Conservation (phyloP, 2,113 vertebrate species). For the Otolemur garnettii region DNA sequence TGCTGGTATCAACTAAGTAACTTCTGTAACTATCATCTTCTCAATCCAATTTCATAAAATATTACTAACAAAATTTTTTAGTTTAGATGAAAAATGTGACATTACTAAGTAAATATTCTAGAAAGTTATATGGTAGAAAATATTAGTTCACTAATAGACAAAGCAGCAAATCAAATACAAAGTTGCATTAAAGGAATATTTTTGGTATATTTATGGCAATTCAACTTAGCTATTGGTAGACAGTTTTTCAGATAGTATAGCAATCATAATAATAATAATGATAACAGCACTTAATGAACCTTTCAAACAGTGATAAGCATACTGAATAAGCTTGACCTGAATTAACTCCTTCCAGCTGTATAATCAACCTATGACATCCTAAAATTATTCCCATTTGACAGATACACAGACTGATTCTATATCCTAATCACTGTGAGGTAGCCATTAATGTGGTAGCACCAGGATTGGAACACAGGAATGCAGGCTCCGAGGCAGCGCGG, state of each 20-base stretch:
- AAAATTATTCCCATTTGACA: neutral
- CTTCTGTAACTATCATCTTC: neutral
- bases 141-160: neutral
- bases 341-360: neutral
- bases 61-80: neutral
- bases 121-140: neutral
- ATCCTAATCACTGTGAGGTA: neutral
- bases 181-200: neutral
- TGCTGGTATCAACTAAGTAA: neutral
- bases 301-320: neutral
- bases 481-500: neutral
- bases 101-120: neutral
- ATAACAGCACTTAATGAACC: neutral
- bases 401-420: neutral
- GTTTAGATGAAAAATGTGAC: neutral
- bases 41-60: neutral
- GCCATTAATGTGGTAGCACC: neutral
- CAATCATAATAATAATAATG: neutral
- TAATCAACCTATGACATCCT: neutral
- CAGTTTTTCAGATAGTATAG: neutral
- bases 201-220: constrained; percentile 10
- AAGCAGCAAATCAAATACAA: constrained; percentile 14
- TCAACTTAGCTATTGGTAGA: neutral
- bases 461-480: neutral
- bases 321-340: neutral